Conservation (phyloP, 2,888 invertebrate genomes). For the Napeogenes inachia region DNA sequence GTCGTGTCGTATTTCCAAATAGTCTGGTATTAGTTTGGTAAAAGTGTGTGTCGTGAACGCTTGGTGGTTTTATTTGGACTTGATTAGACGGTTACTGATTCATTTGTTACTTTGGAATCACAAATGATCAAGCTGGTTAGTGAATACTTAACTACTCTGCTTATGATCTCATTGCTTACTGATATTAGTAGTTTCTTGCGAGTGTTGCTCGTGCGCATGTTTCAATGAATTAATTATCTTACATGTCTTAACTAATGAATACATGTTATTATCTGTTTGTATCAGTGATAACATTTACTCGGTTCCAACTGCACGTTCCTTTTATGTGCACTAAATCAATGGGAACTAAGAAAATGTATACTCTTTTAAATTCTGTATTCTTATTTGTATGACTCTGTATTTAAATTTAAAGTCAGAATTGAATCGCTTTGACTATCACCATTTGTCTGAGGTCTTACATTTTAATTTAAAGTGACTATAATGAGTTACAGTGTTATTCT, state of each 20-base stretch:
- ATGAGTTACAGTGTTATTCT: no score
- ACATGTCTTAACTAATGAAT: slow-evolving; percentile 7
- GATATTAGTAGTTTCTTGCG: not conserved
- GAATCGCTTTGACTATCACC: no score
- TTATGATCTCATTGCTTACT: slow-evolving; percentile 5
- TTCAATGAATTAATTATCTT: not conserved
- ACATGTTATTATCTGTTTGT: not conserved
- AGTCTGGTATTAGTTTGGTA: slow-evolving; percentile 70
- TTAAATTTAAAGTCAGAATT: no score
- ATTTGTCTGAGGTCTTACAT: no score
- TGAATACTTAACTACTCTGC: slow-evolving; percentile 28
- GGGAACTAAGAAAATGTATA: no score
- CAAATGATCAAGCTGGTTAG: slow-evolving; percentile 73
- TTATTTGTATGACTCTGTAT: no score
- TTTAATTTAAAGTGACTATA: no score
- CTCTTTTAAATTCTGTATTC: no score
- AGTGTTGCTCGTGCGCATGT: slow-evolving; percentile 3
- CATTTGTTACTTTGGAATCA: slow-evolving; percentile 45
- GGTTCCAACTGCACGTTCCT: not conserved
- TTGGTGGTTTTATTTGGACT: slow-evolving; percentile 68
- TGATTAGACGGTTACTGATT: slow-evolving; percentile 53
- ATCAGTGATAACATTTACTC: slow-evolving; percentile 1
- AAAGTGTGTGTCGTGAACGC: slow-evolving; percentile 70
- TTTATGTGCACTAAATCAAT: not conserved
- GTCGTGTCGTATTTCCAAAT: slow-evolving; percentile 62